These are phyloP conservation scores for Linyphia triangularis DNA, from an alignment of 2,888 invertebrate species.

Conservation along the genomic window DNA sequence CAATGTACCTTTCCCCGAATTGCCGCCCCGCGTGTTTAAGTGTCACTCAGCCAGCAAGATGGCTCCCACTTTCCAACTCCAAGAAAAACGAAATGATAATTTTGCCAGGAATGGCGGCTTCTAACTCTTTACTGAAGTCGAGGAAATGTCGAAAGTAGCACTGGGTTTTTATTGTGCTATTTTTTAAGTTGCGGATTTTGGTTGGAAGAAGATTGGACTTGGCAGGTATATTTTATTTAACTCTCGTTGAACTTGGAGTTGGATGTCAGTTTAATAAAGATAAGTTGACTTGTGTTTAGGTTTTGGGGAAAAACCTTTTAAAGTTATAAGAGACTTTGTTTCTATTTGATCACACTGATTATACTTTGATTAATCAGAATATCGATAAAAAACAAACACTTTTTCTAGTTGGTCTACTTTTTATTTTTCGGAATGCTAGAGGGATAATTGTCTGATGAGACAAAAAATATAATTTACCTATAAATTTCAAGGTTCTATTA, in stretches of 20 bases:
- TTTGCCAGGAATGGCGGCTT: neutral
- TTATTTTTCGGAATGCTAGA: no score
- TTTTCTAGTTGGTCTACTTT: no score
- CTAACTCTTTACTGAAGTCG: neutral
- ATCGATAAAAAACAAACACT: no score
- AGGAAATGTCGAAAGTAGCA: neutral
- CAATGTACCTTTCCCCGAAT: neutral
- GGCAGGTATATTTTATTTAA: neutral
- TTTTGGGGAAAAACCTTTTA: no score
- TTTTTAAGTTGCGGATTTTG: no score
- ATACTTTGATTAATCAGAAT: no score
- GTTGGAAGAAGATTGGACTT: neutral
- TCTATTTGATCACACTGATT: no score
- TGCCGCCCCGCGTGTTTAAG: neutral
- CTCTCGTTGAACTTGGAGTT: neutral
- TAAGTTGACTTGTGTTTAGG: neutral
- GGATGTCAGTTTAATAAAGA: neutral
- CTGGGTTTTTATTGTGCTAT: neutral
- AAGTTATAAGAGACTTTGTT: no score
- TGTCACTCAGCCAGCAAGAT: neutral
- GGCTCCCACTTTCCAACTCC: neutral
- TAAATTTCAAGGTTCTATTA: no score
- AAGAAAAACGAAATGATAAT: constrained; percentile 23
- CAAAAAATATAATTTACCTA: no score
- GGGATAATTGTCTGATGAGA: no score